These are phyloP conservation scores for Agrochola lota DNA, from an alignment of 2,888 invertebrate genomes.

Conservation along the genomic window DNA sequence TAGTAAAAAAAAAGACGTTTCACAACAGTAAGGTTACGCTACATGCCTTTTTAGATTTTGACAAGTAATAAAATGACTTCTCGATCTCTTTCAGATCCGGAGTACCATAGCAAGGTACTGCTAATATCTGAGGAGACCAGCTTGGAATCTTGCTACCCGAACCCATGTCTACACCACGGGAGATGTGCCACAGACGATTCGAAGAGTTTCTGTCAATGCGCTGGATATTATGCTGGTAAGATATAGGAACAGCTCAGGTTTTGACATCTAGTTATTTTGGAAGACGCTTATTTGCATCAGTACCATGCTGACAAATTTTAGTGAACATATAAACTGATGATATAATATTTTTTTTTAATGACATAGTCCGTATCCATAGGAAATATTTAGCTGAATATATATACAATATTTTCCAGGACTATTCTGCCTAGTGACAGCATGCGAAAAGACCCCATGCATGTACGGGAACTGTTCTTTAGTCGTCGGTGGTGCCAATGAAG, in stretches of 20 bases:
- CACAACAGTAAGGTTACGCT: too few species aligned
- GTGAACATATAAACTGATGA: neutral
- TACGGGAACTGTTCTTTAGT: conserved; percentile 92
- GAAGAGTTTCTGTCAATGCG: conserved; percentile 92
- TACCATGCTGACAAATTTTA: neutral
- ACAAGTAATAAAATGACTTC: neutral
- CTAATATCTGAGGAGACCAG: conserved; percentile 90
- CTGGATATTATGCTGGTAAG: conserved; percentile 93
- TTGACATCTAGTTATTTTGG: neutral
- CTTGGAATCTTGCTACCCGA: conserved; percentile 93
- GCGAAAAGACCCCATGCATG: conserved; percentile 93
- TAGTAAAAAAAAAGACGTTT: too few species aligned
- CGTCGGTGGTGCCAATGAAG: conserved; percentile 63
- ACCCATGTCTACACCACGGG: conserved; percentile 93
- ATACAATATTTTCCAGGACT: conserved; percentile 87
- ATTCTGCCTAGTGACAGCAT: conserved; percentile 94
- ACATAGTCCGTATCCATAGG: too few species aligned
- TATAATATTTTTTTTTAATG: neutral
- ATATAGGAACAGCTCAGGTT: neutral
- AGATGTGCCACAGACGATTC: conserved; percentile 91
- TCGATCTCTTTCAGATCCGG: conserved; percentile 87
- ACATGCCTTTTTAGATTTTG: too few species aligned
- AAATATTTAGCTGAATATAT: neutral
- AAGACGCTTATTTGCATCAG: neutral
- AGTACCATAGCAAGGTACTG: conserved; percentile 92